Base-by-base conservation (phyloP, 2,888 invertebrate species). In the Noctua janthina region DNA sequence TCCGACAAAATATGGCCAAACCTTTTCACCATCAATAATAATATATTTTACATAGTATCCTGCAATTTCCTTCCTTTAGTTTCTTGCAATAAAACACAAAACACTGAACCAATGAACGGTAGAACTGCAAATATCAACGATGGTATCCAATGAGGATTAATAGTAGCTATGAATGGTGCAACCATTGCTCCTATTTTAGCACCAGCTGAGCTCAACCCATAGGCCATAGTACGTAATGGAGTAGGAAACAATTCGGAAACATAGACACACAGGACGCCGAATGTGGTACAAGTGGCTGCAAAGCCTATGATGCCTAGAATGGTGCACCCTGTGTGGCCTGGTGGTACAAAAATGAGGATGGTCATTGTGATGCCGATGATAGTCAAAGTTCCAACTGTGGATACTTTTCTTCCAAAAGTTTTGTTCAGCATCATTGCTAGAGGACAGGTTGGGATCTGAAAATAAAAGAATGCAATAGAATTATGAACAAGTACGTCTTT, bases 211-310 rank as follows among this genome's bases (percentile, higher is more conserved):
- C 90, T 88, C 0, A 94, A 81, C 3, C 94, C 94, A 54, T 90
- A 93, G 0, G 92, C 93, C 94, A 94, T 95, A 62, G 92, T 94
- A 39, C 94, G 91, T 59, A 94, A 80, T 64, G 93, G 91, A 23
- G 94, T 95, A 46, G 95, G 95, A 81, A 92, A 95, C n/a, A 94
- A 84, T 85, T 95, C 95, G 0, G 93, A 92, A 10, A 91, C 91
- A 74, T 92, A 94, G 5, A 95, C 90, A 56, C 92, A 93, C 8
- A 92, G 29, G 4, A 94, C 82, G 5, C 88, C 87, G 73, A 93
- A 95, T 0, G 89, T 89, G 0, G 90, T 90, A 39, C 88, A 91
- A 2, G 89, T 85, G 1, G 92, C 89, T 59, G 90, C 88, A 11
- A 93, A 91, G 8, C 93, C 93, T 10, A 92, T 82, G 0, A 94